Evolutionary conservation across 2,113 vertebrate genomes (phyloP).

Genomic region (Montifringilla adamsi): DNA sequence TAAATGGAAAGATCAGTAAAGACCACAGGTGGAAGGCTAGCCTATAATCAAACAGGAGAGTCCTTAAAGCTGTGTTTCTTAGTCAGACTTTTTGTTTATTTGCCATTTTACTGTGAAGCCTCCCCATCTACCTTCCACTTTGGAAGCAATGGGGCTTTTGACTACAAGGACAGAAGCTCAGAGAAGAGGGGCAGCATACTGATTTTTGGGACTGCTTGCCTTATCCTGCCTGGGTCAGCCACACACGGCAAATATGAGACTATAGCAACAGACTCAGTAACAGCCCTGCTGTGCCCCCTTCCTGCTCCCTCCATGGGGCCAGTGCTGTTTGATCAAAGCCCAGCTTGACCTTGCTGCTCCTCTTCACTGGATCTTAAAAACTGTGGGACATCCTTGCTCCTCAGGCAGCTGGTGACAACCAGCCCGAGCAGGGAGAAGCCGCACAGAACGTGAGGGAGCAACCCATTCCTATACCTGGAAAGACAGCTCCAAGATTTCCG

Average conservation of each 20-base stretch:
- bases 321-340: background rate
- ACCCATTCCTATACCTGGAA: background rate
- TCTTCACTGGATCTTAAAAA: background rate
- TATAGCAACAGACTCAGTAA: background rate
- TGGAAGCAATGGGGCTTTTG: background rate
- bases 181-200: background rate
- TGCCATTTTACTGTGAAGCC: background rate
- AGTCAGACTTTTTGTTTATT: background rate
- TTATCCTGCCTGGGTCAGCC: background rate
- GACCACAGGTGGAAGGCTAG: background rate
- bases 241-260: fast-evolving
- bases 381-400: background rate
- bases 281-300: fast-evolving
- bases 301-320: fast-evolving
- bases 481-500: background rate
- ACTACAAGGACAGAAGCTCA: background rate
- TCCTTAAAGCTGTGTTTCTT: background rate
- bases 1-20: background rate
- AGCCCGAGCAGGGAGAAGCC: background rate
- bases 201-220: background rate
- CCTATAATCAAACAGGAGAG: background rate
- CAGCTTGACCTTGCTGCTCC: background rate
- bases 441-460: fast-evolving
- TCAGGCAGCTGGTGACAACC: background rate
- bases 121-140: background rate